A percentile compares a stretch with the other conserved stretches of the same genome.
phyloP scores from a whole-genome alignment of 92 coral and sea anemone species.

The Meandrina meandrites region DNA sequence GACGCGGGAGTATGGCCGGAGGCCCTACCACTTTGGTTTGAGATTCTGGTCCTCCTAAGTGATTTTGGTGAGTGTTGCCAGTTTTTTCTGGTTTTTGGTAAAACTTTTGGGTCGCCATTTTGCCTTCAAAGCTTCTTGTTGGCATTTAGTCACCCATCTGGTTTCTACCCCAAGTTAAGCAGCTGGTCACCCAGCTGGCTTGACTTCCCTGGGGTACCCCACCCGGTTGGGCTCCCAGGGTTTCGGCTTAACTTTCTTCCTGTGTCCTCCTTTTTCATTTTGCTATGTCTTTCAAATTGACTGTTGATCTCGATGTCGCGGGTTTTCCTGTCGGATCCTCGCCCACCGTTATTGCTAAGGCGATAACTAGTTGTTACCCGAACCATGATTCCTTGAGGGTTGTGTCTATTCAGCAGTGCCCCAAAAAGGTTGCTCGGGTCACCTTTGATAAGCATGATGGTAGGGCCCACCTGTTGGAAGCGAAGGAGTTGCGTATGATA shows the following conservation, averaged over 20 bases:
- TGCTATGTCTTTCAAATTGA: too few relatives aligned
- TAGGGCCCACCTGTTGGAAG: too few relatives aligned
- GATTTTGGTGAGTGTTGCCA: background rate
- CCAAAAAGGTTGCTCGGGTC: too few relatives aligned
- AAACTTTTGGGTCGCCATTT: background rate
- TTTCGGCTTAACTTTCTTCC: background rate
- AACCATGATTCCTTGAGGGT: too few relatives aligned
- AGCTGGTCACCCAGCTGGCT: too few relatives aligned
- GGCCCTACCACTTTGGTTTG: constrained; percentile 23
- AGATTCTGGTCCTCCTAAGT: background rate
- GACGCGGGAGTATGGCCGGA: background rate
- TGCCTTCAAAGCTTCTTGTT: background rate
- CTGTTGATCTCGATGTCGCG: too few relatives aligned
- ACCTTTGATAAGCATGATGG: too few relatives aligned
- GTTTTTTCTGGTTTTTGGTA: background rate
- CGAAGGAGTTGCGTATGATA: too few relatives aligned
- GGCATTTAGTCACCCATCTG: background rate
- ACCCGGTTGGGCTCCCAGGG: background rate
- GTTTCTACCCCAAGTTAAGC: too few relatives aligned
- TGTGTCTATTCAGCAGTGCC: background rate
- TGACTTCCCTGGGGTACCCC: background rate
- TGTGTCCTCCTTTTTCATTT: background rate
- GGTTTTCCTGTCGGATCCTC: too few relatives aligned
- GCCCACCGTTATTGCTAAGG: too few relatives aligned
- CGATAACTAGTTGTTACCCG: too few relatives aligned